Conservation (phyloP, 1,140 invertebrate species). For the Cyclina sinensis region DNA sequence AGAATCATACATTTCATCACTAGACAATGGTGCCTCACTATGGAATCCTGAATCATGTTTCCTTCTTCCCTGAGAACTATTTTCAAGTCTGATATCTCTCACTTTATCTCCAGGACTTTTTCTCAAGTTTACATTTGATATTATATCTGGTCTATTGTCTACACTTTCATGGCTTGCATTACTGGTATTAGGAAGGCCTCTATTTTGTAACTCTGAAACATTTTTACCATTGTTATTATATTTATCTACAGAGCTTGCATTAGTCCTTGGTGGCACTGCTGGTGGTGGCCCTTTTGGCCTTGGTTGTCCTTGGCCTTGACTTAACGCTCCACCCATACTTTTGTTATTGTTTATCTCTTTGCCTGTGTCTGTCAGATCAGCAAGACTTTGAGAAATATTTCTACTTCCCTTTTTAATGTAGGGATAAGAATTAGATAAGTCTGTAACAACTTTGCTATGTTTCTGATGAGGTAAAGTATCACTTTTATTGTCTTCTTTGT, state of each 20-base stretch:
- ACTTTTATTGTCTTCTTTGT: constrained; percentile 38
- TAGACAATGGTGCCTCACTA: constrained; percentile 32
- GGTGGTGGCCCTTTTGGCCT: constrained; percentile 41
- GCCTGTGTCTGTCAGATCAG: constrained; percentile 29
- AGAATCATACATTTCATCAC: constrained; percentile 50
- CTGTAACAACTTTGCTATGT: not conserved
- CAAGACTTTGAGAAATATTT: constrained; percentile 32
- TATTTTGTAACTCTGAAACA: not conserved
- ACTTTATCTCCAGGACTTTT: not conserved
- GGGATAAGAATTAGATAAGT: constrained; percentile 36
- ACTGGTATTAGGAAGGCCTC: not conserved
- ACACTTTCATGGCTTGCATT: not conserved
- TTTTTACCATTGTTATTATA: not conserved
- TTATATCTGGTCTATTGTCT: constrained; percentile 14
- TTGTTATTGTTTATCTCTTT: constrained; percentile 58
- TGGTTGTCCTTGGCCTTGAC: constrained; percentile 23
- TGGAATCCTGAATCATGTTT: constrained; percentile 42
- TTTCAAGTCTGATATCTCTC: not conserved
- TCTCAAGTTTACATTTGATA: constrained; percentile 1
- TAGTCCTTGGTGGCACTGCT: constrained; percentile 12
- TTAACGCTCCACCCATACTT: constrained; percentile 53
- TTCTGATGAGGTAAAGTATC: not conserved
- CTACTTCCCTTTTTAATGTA: constrained; percentile 32
- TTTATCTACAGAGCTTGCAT: constrained; percentile 10
- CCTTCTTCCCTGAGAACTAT: not conserved